Evolutionary conservation across 2,113 vertebrate genomes (phyloP).

Genomic region (Gopherus evgoodei): DNA sequence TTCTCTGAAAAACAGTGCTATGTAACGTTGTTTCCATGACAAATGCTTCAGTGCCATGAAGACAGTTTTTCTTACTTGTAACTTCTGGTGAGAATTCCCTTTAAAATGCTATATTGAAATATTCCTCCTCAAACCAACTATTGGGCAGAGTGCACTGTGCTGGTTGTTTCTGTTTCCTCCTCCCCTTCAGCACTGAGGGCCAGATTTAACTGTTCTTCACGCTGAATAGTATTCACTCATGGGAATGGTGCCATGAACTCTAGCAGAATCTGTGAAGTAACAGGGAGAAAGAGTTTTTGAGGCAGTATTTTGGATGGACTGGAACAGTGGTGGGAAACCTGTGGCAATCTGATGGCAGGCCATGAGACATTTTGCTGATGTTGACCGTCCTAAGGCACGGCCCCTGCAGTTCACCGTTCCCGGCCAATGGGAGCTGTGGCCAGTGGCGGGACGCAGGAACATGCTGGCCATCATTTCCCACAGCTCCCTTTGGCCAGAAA

Average conservation of each 20-base stretch:
- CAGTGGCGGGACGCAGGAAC: too few species aligned
- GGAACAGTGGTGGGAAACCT: not conserved
- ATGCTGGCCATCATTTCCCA: too few species aligned
- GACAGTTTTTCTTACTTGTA: not conserved
- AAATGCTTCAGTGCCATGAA: not conserved
- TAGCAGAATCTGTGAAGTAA: not conserved
- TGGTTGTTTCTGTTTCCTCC: not conserved
- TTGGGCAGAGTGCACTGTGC: not conserved
- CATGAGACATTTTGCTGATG: too few species aligned
- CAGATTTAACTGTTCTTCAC: not conserved
- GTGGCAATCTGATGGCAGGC: too few species aligned
- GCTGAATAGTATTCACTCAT: not conserved
- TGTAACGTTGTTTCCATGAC: accelerated
- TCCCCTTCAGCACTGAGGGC: not conserved
- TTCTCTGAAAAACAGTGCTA: not conserved
- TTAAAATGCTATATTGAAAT: not conserved
- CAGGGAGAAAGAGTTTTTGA: not conserved
- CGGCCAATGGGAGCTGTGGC: too few species aligned
- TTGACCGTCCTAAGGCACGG: too few species aligned
- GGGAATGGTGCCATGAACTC: not conserved
- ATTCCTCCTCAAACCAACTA: not conserved
- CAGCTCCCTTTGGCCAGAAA: too few species aligned
- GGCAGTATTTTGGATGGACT: not conserved
- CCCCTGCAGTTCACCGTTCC: too few species aligned
- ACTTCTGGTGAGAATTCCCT: accelerated